Base-by-base conservation (phyloP, 2,888 invertebrate genomes). In the Tillus elongatus region DNA sequence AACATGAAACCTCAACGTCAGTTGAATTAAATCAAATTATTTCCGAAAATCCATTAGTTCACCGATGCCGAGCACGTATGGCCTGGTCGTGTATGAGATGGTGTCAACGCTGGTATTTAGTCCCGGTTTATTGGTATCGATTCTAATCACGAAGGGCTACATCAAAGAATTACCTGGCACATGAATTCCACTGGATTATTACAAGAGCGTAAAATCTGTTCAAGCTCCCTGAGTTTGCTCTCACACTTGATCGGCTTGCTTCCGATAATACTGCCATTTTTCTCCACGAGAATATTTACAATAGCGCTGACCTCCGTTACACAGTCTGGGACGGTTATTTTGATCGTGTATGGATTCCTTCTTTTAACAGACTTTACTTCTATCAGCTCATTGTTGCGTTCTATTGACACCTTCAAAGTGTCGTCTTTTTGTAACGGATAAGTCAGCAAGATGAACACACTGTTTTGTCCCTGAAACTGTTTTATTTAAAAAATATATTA, bases 171-270 rank as follows among this genome's bases (percentile, higher is more conserved):
- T 66, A 82, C 83, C 75, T 88, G 87, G 53, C 89, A 88, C 82
- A 90, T 85, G 54, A 89, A 88, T 60, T 88, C 86, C 35, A 89
- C 67, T 0, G 89, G 89, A 55, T 83, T 84, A 50, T 85, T 84
- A 37, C 80, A 77, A 3, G 80, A 77, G 24, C 85, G 69, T 36
- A 90, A 67, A 51, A 90, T 70, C 53, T 87, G 86, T 58, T 87
- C 88, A 36, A 90, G 67, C 57, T 90, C 89, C 16, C 86, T 70
- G 35, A 89, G 69, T 37, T 84, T 73, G 54, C 87, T 88, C 66
- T 89, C 89, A 64, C 89, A 90, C 62, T 90, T 90, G 49, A 90
- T 79, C 52, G 86, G 86, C n/a, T 86, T 69, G 29, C 81, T 74
- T 1, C 90, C 90, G 13, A 89, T 69, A 3, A 83, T 74, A 54